Evolutionary conservation across 2,113 vertebrate species (phyloP), one percentile per base, ranked within the genome.

Genomic region (Ranitomeya variabilis): DNA sequence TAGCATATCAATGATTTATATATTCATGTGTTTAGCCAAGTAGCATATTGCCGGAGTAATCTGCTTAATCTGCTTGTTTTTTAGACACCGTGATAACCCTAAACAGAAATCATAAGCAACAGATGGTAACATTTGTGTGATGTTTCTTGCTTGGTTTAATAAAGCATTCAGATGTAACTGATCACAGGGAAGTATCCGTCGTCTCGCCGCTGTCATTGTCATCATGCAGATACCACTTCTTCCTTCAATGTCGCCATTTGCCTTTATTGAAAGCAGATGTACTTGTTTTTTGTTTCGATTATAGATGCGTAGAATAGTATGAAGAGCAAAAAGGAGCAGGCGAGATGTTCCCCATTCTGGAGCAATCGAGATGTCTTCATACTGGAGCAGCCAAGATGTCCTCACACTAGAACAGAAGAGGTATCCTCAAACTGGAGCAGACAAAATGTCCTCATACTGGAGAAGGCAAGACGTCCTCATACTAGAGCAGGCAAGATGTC

Each of bases 21-120:
- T 83, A 82, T 88, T 88, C 79, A 78, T 82, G 80, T 74, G 31
- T 80, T 88, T 82, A 82, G 86, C 86, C 86, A 82, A 88, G 86
- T 55, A 74, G 79, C 86, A 82, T 88, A 88, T 88, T 88, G 86
- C 78, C 11, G 66, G 26, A 87, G 62, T 87, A 87, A 87, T 87
- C 86, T 82, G 79, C 66, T 82, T 88, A 88, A 88, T 88, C 78
- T 87, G 78, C 67, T 87, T 87, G 79, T 87, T 87, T 88, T 81
- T 74, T 73, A 81, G 79, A 82, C 79, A 60, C 67, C 21, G 73
- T 82, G 79, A 74, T 88, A 81, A 74, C 79, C 67, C 79, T 88
- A 88, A 87, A 88, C 69, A 81, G 67, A 83, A 88, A 82, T 88
- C 62, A 88, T 88, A 81, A 88, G 79, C 86, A 82, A 52, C 86